Conservation (phyloP, 2,113 vertebrate genomes). For the Stigmatopora argus region DNA sequence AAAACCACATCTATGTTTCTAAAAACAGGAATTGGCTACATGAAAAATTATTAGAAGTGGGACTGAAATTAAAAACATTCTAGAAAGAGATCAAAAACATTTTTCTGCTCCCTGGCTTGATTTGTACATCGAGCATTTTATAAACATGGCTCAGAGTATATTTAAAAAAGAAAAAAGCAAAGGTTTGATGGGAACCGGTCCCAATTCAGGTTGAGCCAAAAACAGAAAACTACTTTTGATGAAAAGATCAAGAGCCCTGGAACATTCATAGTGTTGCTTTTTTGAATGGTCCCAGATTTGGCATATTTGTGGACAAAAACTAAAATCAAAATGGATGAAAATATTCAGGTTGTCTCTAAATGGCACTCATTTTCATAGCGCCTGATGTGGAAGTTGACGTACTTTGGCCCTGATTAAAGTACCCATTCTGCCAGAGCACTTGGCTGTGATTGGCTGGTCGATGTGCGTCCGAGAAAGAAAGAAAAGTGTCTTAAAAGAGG, state of each 20-base stretch:
- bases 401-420: constrained; percentile 65
- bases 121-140: constrained; percentile 42
- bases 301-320: constrained; percentile 47
- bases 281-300: constrained; percentile 37
- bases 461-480: constrained; percentile 44
- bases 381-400: constrained; percentile 53
- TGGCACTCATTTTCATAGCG: constrained; percentile 58
- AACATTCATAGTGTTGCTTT: constrained; percentile 33
- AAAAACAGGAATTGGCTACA: constrained; percentile 53
- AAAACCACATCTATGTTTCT: constrained; percentile 34
- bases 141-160: constrained; percentile 59
- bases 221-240: constrained; percentile 1
- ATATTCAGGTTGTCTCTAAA: constrained; percentile 32
- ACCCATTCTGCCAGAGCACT: constrained; percentile 66
- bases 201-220: constrained; percentile 37
- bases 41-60: constrained; percentile 46
- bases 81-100: constrained; percentile 20
- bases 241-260: constrained; percentile 22
- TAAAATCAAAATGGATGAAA: constrained; percentile 20
- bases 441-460: constrained; percentile 64
- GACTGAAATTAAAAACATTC: constrained; percentile 35
- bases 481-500: constrained; percentile 22
- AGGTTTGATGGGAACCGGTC: constrained; percentile 60
- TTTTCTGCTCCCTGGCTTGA: constrained; percentile 38
- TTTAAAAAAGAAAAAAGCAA: constrained; percentile 26